Conservation (phyloP, 1,140 invertebrate genomes). For the Neodiprion lecontei region DNA sequence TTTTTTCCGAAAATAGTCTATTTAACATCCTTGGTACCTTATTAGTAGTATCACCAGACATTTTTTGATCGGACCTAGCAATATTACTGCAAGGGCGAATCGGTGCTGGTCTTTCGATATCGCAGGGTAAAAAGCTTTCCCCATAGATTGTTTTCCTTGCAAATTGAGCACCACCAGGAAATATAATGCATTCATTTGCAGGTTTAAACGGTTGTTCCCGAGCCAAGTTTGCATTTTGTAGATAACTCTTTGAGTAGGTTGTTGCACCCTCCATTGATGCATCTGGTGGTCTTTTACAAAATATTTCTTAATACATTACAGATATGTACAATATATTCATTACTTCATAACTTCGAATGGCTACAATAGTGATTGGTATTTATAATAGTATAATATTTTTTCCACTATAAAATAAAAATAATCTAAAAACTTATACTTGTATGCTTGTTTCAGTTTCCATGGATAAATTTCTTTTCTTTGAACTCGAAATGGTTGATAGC, state of each 20-base stretch:
- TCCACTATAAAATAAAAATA: conserved; percentile 31
- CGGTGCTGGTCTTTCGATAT: conserved; percentile 30
- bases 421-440: conserved; percentile 36
- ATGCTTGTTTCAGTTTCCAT: conserved; percentile 47
- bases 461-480: conserved; percentile 42
- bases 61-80: conserved; percentile 41
- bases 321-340: not conserved
- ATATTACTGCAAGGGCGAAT: conserved; percentile 45
- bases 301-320: not conserved
- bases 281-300: conserved; percentile 40
- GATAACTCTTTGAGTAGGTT: conserved; percentile 50
- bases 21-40: conserved; percentile 40
- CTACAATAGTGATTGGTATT: conserved; percentile 57
- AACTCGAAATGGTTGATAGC: conserved; percentile 46
- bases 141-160: conserved; percentile 45
- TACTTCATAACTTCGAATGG: conserved; percentile 28
- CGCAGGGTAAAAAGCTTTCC: conserved; percentile 45
- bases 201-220: conserved; percentile 44
- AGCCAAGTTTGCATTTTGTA: conserved; percentile 29
- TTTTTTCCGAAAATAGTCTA: conserved; percentile 8
- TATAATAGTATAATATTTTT: conserved; percentile 64
- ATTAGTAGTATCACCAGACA: conserved; percentile 49
- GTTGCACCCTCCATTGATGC: conserved; percentile 45
- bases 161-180: conserved; percentile 42
- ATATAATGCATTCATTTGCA: conserved; percentile 8